Percentiles rank a stretch among this genome's conserved stretches.
These are phyloP conservation scores for Tupaia chinensis DNA, from an alignment of 2,113 vertebrate species.

Conservation along the genomic window DNA sequence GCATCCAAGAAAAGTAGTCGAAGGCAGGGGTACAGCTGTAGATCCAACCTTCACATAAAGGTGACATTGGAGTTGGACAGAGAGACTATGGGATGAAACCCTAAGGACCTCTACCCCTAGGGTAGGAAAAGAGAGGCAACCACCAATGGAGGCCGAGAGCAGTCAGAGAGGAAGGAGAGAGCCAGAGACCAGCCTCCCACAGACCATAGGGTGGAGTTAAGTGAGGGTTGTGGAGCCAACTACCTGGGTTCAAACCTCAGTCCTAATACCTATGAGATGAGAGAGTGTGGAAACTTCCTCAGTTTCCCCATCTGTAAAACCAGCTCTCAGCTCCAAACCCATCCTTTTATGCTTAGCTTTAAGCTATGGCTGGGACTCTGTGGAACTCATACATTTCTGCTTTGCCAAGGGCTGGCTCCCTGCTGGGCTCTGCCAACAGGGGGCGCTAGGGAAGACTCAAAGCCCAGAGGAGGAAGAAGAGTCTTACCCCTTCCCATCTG, in stretches of 20 bases:
- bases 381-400: neutral
- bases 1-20: neutral
- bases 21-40: too few relatives aligned
- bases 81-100: neutral
- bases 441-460: neutral
- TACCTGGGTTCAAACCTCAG: neutral
- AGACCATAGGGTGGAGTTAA: accelerated
- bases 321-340: neutral
- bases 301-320: neutral
- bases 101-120: neutral
- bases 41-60: neutral
- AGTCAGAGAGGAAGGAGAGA: neutral
- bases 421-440: neutral
- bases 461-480: neutral
- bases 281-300: neutral
- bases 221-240: neutral
- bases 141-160: neutral
- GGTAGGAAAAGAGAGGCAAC: neutral
- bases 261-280: neutral
- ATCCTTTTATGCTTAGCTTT: neutral
- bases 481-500: neutral
- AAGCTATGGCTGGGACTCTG: neutral
- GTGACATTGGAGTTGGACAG: too few relatives aligned
- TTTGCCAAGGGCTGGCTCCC: neutral
- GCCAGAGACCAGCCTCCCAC: neutral